Conservation (phyloP, 2,888 invertebrate genomes). For the Timandra comae region DNA sequence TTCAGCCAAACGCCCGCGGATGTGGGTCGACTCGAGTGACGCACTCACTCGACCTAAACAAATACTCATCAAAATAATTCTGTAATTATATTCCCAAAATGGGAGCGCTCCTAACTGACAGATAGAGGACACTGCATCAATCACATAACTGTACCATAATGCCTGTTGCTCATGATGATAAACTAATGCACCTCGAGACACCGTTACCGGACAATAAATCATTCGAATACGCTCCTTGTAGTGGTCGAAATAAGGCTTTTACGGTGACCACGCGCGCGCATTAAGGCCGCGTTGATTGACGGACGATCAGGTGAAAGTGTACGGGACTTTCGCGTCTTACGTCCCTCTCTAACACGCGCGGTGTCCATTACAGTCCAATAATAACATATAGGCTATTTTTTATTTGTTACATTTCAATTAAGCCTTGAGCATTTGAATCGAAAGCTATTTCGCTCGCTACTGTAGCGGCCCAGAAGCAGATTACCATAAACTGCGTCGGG, state of each 20-base stretch:
- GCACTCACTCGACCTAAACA: no score
- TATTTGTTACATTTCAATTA: not conserved
- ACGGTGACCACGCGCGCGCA: slow-evolving; percentile 12
- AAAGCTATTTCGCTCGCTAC: no score
- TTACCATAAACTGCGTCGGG: no score
- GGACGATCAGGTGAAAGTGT: slow-evolving; percentile 39
- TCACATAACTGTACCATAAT: slow-evolving; percentile 16
- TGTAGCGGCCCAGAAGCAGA: no score
- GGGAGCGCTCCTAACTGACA: slow-evolving; percentile 14
- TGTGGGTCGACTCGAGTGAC: no score
- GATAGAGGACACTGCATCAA: slow-evolving; percentile 19
- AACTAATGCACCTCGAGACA: slow-evolving; percentile 19
- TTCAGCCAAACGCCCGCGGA: no score
- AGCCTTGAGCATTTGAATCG: no score
- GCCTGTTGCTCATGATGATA: slow-evolving; percentile 16
- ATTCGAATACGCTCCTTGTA: not conserved
- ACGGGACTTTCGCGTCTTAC: slow-evolving; percentile 35
- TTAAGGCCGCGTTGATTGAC: slow-evolving; percentile 27
- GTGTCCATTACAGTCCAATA: not conserved
- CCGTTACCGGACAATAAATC: slow-evolving; percentile 6
- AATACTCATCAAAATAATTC: no score
- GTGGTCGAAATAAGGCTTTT: not conserved
- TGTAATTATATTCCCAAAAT: slow-evolving; percentile 1
- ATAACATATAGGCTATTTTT: not conserved
- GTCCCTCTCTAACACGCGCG: slow-evolving; percentile 8